Conservation (phyloP, 1,140 invertebrate genomes). For the Hyphantria cunea region DNA sequence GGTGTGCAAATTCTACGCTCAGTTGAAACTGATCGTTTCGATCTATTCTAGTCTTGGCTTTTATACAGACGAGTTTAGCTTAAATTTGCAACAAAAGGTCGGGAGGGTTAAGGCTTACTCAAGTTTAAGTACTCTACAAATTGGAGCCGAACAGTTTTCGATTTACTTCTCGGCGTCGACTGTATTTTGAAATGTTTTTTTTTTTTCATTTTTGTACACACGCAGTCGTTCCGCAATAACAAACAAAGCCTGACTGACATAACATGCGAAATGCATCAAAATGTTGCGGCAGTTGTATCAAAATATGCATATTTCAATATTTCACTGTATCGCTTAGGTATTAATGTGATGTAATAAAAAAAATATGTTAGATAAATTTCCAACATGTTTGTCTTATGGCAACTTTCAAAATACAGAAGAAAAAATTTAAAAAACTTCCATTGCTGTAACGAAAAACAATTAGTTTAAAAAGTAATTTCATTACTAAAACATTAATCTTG, state of each 20-base stretch:
- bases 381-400: too few relatives aligned
- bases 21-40: constrained; percentile 50
- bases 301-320: constrained; percentile 29
- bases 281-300: constrained; percentile 2
- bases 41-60: constrained; percentile 48
- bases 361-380: too few relatives aligned
- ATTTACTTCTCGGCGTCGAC: neutral
- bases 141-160: constrained; percentile 21
- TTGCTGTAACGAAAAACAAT: too few relatives aligned
- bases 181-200: constrained; percentile 3
- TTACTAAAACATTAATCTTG: too few relatives aligned
- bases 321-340: constrained; percentile 15
- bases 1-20: constrained; percentile 45
- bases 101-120: constrained; percentile 32
- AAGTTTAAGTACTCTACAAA: constrained; percentile 31
- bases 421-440: too few relatives aligned
- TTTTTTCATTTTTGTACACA: too few relatives aligned
- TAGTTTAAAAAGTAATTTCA: too few relatives aligned
- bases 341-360: constrained; percentile 19
- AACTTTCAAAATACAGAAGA: too few relatives aligned
- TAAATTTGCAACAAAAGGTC: constrained; percentile 22
- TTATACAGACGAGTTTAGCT: constrained; percentile 40
- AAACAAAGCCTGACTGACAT: neutral
- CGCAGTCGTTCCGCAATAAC: neutral
- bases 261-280: constrained; percentile 15